phyloP scores from a whole-genome alignment of 2,888 invertebrate genomes.

The Eilema griseolum region DNA sequence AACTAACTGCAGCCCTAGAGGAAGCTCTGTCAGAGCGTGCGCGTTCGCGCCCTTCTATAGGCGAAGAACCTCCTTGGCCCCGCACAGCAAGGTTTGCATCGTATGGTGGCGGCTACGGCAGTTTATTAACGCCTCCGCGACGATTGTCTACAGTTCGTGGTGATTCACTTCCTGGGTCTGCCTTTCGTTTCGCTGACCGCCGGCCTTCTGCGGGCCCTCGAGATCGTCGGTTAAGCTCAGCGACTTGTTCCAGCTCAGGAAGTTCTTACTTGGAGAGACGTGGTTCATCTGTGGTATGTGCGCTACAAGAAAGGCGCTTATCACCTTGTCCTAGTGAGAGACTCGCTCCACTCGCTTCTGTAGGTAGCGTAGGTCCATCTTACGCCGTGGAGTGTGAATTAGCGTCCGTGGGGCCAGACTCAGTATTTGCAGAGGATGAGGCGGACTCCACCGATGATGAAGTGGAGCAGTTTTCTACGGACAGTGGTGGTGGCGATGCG shows the following conservation, averaged over 20 bases:
- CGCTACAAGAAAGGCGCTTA: slow-evolving; percentile 92
- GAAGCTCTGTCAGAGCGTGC: slow-evolving; percentile 85
- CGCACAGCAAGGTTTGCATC: slow-evolving; percentile 80
- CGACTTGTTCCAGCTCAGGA: slow-evolving; percentile 94
- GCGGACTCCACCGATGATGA: slow-evolving; percentile 93
- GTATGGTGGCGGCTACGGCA: slow-evolving; percentile 89
- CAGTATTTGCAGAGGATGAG: slow-evolving; percentile 92
- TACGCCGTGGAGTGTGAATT: slow-evolving; percentile 90
- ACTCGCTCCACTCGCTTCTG: slow-evolving; percentile 92
- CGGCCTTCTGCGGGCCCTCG: slow-evolving; percentile 81
- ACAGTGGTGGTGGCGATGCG: slow-evolving; percentile 89
- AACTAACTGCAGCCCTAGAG: slow-evolving; percentile 91
- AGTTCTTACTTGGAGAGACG: slow-evolving; percentile 94
- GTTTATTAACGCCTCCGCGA: slow-evolving; percentile 90
- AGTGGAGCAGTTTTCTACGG: slow-evolving; percentile 94
- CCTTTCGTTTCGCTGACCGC: slow-evolving; percentile 83
- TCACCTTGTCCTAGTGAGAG: slow-evolving; percentile 90
- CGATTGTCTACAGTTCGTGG: slow-evolving; percentile 87
- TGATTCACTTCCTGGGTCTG: slow-evolving; percentile 88
- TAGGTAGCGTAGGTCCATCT: slow-evolving; percentile 92
- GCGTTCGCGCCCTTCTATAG: slow-evolving; percentile 88
- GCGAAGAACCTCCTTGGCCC: slow-evolving; percentile 89
- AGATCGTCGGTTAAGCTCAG: slow-evolving; percentile 91
- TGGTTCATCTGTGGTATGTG: slow-evolving; percentile 92
- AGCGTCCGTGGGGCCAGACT: slow-evolving; percentile 91